Conservation (phyloP, 2,888 invertebrate genomes). For the Microplitis manilae region DNA sequence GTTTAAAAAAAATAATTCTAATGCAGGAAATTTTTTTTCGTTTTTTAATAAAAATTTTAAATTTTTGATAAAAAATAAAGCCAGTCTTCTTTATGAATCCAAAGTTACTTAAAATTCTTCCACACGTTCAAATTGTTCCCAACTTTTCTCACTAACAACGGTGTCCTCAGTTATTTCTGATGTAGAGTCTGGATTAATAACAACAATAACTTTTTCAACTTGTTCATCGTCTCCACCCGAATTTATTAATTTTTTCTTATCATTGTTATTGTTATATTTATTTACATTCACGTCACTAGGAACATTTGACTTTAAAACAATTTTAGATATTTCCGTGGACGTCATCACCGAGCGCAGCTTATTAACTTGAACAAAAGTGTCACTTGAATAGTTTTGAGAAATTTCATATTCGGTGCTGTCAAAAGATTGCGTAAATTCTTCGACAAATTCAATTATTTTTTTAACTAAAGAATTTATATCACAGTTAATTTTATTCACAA, state of each 20-base stretch:
- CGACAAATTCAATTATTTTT: background rate
- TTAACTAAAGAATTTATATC: background rate
- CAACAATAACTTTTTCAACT: conserved; percentile 19
- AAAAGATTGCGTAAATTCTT: background rate
- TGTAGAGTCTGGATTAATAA: conserved; percentile 18
- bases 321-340: background rate
- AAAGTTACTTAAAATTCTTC: conserved; percentile 2
- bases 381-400: background rate
- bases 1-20: too few relatives aligned
- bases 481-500: background rate
- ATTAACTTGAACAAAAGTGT: background rate
- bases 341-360: background rate
- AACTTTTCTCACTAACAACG: background rate
- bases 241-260: background rate
- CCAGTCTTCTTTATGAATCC: background rate
- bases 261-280: background rate
- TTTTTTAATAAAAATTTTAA: too few relatives aligned
- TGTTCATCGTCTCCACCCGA: background rate
- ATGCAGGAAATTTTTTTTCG: too few relatives aligned
- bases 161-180: conserved; percentile 13
- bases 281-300: background rate
- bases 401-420: background rate
- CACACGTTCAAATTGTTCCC: background rate
- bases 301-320: background rate
- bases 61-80: background rate